These are phyloP conservation scores for Berghia stephanieae DNA, from an alignment of 1,140 invertebrate species.

Conservation along the genomic window DNA sequence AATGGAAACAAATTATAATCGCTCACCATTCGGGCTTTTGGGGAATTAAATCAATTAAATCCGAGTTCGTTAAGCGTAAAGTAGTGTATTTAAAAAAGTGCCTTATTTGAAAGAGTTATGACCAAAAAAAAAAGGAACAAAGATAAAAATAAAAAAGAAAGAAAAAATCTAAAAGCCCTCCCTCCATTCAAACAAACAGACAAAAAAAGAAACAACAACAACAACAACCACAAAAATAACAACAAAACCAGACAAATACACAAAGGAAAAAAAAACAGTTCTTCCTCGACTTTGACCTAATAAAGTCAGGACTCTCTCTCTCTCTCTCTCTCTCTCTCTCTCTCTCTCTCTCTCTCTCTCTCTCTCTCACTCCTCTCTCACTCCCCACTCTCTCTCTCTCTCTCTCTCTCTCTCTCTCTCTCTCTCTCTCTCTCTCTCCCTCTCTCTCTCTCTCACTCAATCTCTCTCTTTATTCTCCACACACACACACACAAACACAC, in stretches of 20 bases:
- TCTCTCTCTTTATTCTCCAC: not conserved
- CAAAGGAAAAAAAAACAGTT: slow-evolving; percentile 14
- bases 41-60: too few relatives aligned
- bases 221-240: slow-evolving; percentile 4
- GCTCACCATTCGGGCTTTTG: too few relatives aligned
- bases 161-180: not conserved
- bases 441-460: not conserved
- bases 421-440: not conserved
- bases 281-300: not conserved
- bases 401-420: not conserved
- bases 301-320: too few relatives aligned
- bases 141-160: not conserved
- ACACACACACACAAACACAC: not conserved
- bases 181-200: not conserved
- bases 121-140: not conserved
- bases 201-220: slow-evolving; percentile 8
- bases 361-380: not conserved
- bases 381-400: not conserved
- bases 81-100: too few relatives aligned
- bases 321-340: slow-evolving; percentile 19
- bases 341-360: slow-evolving; percentile 19
- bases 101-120: too few relatives aligned
- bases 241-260: not conserved
- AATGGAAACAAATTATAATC: too few relatives aligned
- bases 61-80: too few relatives aligned